Evolutionary conservation across 1,140 invertebrate genomes (phyloP).

Genomic region (Hyposmocoma kahamanoa): DNA sequence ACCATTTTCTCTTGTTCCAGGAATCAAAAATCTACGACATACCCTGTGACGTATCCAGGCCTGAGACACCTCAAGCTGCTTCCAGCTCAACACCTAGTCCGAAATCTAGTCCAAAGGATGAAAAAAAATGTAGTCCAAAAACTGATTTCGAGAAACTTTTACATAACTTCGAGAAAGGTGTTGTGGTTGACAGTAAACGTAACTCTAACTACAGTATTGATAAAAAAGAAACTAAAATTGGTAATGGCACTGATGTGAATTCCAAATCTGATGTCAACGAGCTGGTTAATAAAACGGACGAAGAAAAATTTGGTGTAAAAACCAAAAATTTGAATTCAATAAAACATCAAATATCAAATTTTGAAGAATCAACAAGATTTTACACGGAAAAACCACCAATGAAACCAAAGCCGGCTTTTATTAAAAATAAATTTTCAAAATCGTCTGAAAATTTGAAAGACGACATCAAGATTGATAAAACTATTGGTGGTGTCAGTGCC

Average conservation of each 20-base stretch:
- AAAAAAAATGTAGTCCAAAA: neutral
- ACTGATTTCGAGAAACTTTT: constrained; percentile 38
- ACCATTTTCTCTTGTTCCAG: constrained; percentile 39
- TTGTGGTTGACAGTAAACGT: neutral
- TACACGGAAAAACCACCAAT: neutral
- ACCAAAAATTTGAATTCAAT: neutral
- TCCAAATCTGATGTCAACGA: neutral
- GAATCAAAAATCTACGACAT: constrained; percentile 59
- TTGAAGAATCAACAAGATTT: neutral
- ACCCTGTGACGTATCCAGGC: constrained; percentile 31
- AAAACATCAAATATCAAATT: too few relatives aligned
- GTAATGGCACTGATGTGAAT: neutral
- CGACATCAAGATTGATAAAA: too few relatives aligned
- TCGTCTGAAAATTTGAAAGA: constrained; percentile 43
- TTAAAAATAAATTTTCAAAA: constrained; percentile 19
- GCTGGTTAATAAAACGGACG: neutral
- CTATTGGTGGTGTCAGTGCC: constrained; percentile 22
- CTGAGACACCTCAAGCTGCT: constrained; percentile 20
- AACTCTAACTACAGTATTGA: neutral
- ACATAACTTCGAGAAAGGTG: constrained; percentile 37
- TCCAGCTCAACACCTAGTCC: neutral
- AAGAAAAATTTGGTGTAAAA: neutral
- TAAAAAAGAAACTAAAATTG: neutral
- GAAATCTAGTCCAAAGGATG: constrained; percentile 15
- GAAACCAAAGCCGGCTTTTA: neutral